These are phyloP conservation scores for Hyperoplus immaculatus DNA, from an alignment of 2,797 vertebrate genomes.

Conservation along the genomic window DNA sequence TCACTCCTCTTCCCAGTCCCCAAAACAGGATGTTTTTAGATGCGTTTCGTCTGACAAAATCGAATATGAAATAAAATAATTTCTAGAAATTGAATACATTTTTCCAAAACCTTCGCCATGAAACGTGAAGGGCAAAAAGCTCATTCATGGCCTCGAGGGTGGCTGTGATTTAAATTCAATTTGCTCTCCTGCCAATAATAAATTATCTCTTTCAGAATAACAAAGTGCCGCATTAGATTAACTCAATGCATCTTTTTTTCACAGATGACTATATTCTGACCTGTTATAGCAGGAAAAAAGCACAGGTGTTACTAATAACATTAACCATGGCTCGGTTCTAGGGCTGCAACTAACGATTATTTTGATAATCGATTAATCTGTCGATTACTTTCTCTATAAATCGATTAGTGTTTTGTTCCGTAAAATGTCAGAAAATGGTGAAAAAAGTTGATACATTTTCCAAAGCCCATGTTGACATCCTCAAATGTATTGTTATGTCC, in stretches of 20 bases:
- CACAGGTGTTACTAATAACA: constrained; percentile 8
- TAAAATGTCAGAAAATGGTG: no score
- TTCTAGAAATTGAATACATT: background rate
- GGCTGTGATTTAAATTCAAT: constrained; percentile 15
- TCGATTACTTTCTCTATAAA: no score
- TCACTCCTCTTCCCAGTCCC: background rate
- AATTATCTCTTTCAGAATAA: background rate
- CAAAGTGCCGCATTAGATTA: background rate
- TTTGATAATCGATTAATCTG: no score
- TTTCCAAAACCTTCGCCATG: background rate
- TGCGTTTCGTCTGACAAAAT: constrained; percentile 2
- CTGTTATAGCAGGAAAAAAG: background rate
- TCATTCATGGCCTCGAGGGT: background rate
- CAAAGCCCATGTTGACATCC: no score
- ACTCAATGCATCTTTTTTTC: background rate
- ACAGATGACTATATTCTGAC: background rate
- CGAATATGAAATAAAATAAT: background rate
- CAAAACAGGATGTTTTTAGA: constrained; percentile 5
- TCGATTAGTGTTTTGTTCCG: no score
- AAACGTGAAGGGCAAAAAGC: background rate
- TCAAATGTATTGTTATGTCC: no score
- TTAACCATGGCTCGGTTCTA: background rate
- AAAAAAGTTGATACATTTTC: no score
- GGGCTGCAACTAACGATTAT: no score
- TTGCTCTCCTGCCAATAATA: background rate